These are phyloP conservation scores for Tychaedon coryphoeus DNA, from an alignment of 2,113 vertebrate genomes.

Conservation along the genomic window DNA sequence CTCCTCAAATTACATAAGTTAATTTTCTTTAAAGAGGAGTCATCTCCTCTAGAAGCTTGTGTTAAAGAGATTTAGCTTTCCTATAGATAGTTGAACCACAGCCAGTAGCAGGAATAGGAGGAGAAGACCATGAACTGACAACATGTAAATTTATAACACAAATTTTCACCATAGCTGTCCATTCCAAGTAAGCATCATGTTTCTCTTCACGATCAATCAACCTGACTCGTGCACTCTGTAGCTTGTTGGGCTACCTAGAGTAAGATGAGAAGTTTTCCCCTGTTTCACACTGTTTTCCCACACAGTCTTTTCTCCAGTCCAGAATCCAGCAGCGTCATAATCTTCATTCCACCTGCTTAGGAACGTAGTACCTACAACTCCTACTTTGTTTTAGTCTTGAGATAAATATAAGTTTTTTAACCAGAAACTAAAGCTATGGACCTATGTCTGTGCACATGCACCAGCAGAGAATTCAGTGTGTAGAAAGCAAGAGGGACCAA, in stretches of 20 bases:
- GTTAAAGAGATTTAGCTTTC: conserved; percentile 43
- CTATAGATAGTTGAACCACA: neutral
- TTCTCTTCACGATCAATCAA: neutral
- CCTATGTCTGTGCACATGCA: fast-evolving
- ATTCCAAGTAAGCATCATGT: neutral
- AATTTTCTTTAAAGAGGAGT: conserved; percentile 18
- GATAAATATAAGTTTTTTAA: neutral
- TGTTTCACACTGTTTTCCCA: neutral
- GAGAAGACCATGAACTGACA: neutral
- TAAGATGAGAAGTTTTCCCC: neutral
- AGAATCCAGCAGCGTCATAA: neutral
- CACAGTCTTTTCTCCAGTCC: neutral
- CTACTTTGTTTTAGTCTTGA: neutral
- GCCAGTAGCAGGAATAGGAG: neutral
- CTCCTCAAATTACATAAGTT: neutral
- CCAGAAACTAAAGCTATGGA: neutral
- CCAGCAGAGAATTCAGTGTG: neutral
- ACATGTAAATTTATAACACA: neutral
- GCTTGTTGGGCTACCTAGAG: neutral
- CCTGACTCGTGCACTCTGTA: neutral
- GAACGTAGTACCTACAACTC: neutral
- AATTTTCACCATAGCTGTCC: neutral
- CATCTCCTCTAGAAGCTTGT: conserved; percentile 19
- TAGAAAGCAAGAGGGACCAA: neutral
- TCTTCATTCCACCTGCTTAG: neutral